These are phyloP conservation scores for Camptogramma bilineatum DNA, from an alignment of 2,888 invertebrate genomes.

Conservation along the genomic window DNA sequence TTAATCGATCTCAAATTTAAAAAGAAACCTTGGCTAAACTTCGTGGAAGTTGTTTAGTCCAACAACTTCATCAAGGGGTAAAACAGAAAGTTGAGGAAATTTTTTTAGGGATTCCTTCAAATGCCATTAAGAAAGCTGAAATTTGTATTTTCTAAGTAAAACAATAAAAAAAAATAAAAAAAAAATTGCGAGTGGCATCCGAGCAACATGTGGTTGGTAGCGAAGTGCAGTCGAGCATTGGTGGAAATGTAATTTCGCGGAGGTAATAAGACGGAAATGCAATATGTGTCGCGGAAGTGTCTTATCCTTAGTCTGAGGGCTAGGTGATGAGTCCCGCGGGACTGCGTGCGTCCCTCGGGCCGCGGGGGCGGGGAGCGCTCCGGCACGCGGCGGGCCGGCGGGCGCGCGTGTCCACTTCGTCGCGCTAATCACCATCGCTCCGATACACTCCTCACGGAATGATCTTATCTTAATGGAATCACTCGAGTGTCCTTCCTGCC, in stretches of 20 bases:
- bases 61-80: too few relatives aligned
- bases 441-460: background rate
- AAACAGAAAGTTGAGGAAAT: too few relatives aligned
- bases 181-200: background rate
- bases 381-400: background rate
- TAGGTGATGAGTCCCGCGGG: background rate
- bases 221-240: background rate
- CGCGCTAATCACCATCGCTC: background rate
- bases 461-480: slow-evolving; percentile 1
- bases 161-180: too few relatives aligned
- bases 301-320: background rate
- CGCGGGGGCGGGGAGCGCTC: too few relatives aligned
- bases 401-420: background rate
- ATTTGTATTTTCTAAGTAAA: too few relatives aligned
- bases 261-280: slow-evolving; percentile 9
- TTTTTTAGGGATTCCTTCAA: too few relatives aligned
- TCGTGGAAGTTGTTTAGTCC: too few relatives aligned
- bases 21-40: too few relatives aligned
- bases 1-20: too few relatives aligned
- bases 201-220: background rate
- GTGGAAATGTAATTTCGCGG: background rate
- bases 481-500: background rate
- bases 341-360: too few relatives aligned
- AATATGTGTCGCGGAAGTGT: slow-evolving; percentile 6
- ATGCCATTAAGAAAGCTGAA: too few relatives aligned